phyloP scores from a whole-genome alignment of 2,113 vertebrate genomes.

The Sturnus vulgaris region DNA sequence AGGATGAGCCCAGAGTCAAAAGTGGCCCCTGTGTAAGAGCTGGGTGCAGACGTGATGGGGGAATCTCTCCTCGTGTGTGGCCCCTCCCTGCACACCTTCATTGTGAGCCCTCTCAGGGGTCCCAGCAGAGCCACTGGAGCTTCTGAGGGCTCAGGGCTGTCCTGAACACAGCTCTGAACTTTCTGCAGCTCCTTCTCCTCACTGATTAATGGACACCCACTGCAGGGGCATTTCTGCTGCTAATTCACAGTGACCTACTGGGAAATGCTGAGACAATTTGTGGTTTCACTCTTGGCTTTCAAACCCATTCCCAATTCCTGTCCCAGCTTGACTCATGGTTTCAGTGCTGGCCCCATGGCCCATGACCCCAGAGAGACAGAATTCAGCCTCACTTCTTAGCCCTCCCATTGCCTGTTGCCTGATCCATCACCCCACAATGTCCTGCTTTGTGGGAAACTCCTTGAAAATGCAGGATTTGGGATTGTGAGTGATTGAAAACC shows the following conservation, averaged over 20 bases:
- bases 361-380: neutral
- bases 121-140: neutral
- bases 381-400: neutral
- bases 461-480: neutral
- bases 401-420: neutral
- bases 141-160: neutral
- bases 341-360: neutral
- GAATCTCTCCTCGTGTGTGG: neutral
- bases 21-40: neutral
- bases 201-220: neutral
- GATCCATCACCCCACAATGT: rapidly evolving
- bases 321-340: neutral
- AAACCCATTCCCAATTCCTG: rapidly evolving
- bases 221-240: neutral
- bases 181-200: neutral
- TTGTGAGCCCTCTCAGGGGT: neutral
- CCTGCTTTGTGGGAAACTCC: neutral
- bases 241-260: neutral
- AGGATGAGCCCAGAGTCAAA: neutral
- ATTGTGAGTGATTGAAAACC: neutral
- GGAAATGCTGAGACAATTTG: neutral
- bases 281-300: neutral
- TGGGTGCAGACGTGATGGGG: neutral
- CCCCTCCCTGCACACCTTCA: neutral
- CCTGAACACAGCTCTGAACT: neutral